These are phyloP conservation scores for Epinotia brunnichana DNA, from an alignment of 2,888 invertebrate genomes.

Conservation along the genomic window DNA sequence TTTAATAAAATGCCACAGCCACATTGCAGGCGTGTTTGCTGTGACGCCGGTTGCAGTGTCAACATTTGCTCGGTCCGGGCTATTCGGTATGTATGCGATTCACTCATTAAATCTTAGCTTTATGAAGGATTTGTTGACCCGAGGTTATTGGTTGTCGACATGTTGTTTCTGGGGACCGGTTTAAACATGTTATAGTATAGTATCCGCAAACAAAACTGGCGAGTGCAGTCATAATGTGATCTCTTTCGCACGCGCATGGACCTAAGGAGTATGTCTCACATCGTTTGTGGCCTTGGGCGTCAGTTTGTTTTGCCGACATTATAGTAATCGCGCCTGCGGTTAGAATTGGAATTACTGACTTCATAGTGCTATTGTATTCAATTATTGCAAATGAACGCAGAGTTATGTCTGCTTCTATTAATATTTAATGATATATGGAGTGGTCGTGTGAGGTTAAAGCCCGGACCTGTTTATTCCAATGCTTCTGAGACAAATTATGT, in stretches of 20 bases:
- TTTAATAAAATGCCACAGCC: slow-evolving; percentile 39
- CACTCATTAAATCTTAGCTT: slow-evolving; percentile 48
- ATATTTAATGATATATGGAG: slow-evolving; percentile 23
- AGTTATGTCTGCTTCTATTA: slow-evolving; percentile 25
- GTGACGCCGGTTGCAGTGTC: slow-evolving; percentile 47
- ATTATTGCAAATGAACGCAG: slow-evolving; percentile 32
- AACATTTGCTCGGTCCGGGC: slow-evolving; percentile 50
- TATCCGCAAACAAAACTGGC: not conserved
- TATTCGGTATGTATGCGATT: slow-evolving; percentile 39
- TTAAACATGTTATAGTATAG: not conserved
- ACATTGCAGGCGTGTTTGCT: slow-evolving; percentile 41
- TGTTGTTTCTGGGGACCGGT: slow-evolving; percentile 2
- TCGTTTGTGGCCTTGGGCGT: not conserved
- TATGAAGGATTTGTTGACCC: slow-evolving; percentile 45
- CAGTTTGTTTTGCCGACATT: not conserved
- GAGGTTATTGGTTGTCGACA: slow-evolving; percentile 32
- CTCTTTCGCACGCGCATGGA: no score
- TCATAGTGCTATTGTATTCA: slow-evolving; percentile 35
- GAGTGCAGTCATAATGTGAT: no score
- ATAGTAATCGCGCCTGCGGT: slow-evolving; percentile 23
- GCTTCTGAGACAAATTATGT: no score
- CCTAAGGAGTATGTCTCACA: no score
- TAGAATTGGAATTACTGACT: slow-evolving; percentile 36
- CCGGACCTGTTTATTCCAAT: not conserved
- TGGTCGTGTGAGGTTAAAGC: not conserved